Conservation (phyloP, 2,797 vertebrate species). For the Taeniopygia guttata region DNA sequence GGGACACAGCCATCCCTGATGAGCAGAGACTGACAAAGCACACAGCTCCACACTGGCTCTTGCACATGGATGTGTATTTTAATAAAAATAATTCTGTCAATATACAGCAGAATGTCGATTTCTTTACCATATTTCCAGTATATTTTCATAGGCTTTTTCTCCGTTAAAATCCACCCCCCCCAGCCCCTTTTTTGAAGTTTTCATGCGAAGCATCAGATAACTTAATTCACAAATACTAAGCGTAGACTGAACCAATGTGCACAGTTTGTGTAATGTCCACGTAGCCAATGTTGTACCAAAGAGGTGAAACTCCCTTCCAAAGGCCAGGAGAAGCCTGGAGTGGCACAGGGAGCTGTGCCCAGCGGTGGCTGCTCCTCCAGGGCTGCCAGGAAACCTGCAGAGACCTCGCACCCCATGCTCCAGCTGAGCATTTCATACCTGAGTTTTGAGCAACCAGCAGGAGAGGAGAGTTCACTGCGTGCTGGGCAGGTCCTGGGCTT, state of each 20-base stretch:
- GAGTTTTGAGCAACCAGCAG: slow-evolving; percentile 78
- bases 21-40: slow-evolving; percentile 10
- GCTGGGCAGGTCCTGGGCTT: not conserved
- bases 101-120: slow-evolving; percentile 90
- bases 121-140: slow-evolving; percentile 93
- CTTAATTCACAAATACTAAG: slow-evolving; percentile 89
- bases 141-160: slow-evolving; percentile 79
- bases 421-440: slow-evolving; percentile 76
- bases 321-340: not conserved
- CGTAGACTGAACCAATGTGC: slow-evolving; percentile 87
- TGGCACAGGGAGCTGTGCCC: slow-evolving; percentile 14
- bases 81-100: slow-evolving; percentile 99
- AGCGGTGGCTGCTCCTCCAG: not conserved
- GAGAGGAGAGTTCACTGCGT: not conserved
- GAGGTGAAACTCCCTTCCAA: slow-evolving; percentile 23
- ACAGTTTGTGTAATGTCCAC: slow-evolving; percentile 72
- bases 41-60: slow-evolving; percentile 24
- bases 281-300: slow-evolving; percentile 38
- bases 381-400: not conserved
- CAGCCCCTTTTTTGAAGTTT: slow-evolving; percentile 70
- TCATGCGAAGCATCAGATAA: slow-evolving; percentile 93
- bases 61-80: slow-evolving; percentile 97
- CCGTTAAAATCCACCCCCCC: slow-evolving; percentile 70
- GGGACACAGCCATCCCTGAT: not conserved
- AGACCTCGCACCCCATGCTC: slow-evolving; percentile 60